These are phyloP conservation scores for Myotis findleyi DNA, from an alignment of 2,797 vertebrate genomes.

Conservation along the genomic window DNA sequence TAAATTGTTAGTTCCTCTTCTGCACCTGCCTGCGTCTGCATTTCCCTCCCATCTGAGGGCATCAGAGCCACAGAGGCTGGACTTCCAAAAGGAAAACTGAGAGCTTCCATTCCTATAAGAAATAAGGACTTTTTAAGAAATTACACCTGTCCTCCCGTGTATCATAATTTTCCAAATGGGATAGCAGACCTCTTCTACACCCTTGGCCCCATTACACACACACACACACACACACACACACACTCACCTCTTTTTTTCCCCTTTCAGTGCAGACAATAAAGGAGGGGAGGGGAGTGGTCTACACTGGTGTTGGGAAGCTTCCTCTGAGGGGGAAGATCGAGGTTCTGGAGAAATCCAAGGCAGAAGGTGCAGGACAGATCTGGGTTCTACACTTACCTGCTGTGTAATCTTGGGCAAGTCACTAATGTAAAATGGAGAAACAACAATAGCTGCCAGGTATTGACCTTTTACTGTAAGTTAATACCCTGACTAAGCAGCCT, in stretches of 20 bases:
- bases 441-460: neutral
- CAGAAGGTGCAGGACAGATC: neutral
- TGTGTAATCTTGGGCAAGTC: neutral
- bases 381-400: neutral
- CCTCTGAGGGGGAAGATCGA: neutral
- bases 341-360: neutral
- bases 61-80: fast-evolving
- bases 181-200: neutral
- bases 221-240: neutral
- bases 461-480: neutral
- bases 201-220: neutral
- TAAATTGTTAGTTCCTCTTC: neutral
- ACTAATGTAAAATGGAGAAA: neutral
- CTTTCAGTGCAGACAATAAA: neutral
- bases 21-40: neutral
- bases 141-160: neutral
- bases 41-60: neutral
- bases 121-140: neutral
- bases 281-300: neutral
- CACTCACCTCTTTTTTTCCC: neutral
- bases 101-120: neutral
- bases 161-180: neutral
- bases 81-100: neutral
- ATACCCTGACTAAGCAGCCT: neutral
- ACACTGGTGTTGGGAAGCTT: neutral